Evolutionary conservation across 2,113 vertebrate species (phyloP), one percentile per base, ranked within the genome.

Genomic region (Amazona vittata): DNA sequence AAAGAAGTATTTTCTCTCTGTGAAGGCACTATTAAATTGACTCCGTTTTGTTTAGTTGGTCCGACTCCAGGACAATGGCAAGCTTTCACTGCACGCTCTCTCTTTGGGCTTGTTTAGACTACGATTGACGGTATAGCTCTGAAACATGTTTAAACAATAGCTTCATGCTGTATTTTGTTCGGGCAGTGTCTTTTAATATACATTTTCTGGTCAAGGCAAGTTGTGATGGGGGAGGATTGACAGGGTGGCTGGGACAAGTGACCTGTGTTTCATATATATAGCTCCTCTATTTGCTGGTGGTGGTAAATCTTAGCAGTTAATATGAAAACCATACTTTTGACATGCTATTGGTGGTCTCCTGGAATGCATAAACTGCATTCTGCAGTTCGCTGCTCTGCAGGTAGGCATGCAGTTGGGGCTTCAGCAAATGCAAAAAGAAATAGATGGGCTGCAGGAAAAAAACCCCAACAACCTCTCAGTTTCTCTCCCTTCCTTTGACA

Each of bases 21-120:
- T 63, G 75, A 75, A 93, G 70, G 52, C 83, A 47, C 91, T 93
- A 37, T 89, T 92, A 89, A 73, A 69, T 93, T 78, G 86, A 49
- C 47, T 94, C 41, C 11, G 70, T 94, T 93, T 84, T 75, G 80
- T 95, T 91, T 93, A 96, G 91, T 95, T 86, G 92, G 89, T 92
- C 83, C 0, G 9, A 13, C 65, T 93, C 92, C 92, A 95, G 81
- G 64, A 71, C 53, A 86, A 89, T 75, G 90, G 83, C 52, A 93
- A 82, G 89, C 77, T 94, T 91, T 95, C 86, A 82, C 73, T 93
- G 77, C 62, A 20, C 0, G 5, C 77, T 88, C 44, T 75, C 60
- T 75, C 90, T 84, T 84, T 82, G 81, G 96, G 62, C 96, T 97
- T 96, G 96, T 97, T 96, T 95, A 94, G 96, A 53, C 94, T 91